phyloP scores from a whole-genome alignment of 35 echinoderm and acorn worm species.

The Patiria miniata region DNA sequence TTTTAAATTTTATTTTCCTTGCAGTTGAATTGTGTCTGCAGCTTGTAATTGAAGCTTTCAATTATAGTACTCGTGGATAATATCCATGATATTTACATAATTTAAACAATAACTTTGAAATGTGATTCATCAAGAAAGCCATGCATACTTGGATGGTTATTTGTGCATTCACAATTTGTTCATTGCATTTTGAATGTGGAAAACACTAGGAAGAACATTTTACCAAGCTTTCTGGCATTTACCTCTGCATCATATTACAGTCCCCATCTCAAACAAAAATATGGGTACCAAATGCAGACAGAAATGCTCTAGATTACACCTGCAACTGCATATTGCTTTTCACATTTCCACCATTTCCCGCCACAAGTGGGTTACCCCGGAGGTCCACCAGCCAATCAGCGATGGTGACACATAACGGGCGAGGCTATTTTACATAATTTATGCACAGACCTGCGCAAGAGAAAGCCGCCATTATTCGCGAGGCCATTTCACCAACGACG shows the following conservation, averaged over 20 bases:
- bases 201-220: too few species aligned
- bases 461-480: slow-evolving; percentile 6
- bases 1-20: too few species aligned
- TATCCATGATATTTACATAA: too few species aligned
- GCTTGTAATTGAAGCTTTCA: too few species aligned
- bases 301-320: neutral
- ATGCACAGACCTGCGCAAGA: neutral
- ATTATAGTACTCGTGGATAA: too few species aligned
- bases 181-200: too few species aligned
- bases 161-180: too few species aligned
- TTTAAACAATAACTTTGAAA: too few species aligned
- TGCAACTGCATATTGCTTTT: neutral
- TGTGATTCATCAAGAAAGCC: too few species aligned
- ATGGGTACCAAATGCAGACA: neutral
- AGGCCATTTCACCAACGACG: neutral
- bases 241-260: neutral
- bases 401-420: neutral
- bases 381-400: neutral
- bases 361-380: neutral
- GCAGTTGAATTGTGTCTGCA: too few species aligned
- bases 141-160: too few species aligned
- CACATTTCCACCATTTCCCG: neutral
- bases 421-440: slow-evolving; percentile 41
- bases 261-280: neutral
- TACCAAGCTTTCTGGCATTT: neutral